Evolutionary conservation across 1,140 invertebrate species (phyloP).

Genomic region (Aphelinus certus): DNA sequence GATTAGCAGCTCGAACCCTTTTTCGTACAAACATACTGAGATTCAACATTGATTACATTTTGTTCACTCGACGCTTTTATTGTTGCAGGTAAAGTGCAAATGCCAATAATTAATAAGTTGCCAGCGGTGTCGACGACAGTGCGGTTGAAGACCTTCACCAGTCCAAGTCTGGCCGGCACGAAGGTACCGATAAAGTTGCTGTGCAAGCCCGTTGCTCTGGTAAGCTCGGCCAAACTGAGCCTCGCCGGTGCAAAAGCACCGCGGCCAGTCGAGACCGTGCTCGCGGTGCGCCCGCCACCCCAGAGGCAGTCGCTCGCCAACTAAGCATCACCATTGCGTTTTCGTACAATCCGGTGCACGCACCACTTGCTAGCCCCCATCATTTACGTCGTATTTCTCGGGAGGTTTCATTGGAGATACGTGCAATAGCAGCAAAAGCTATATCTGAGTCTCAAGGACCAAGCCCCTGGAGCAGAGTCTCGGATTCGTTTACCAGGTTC

Average conservation of each 20-base stretch:
- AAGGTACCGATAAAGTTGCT: constrained; percentile 54
- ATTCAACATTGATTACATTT: no score
- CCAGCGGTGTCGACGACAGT: constrained; percentile 51
- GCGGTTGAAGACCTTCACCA: constrained; percentile 44
- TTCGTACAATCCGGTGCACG: constrained; percentile 45
- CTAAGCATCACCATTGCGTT: constrained; percentile 40
- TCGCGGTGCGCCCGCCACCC: constrained; percentile 57
- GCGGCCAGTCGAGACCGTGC: constrained; percentile 40
- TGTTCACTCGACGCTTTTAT: neutral
- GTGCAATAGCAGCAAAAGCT: no score
- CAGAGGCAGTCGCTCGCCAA: constrained; percentile 58
- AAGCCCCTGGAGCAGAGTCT: no score
- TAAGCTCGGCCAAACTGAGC: constrained; percentile 48
- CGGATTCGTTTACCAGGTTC: neutral
- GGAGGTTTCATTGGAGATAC: no score
- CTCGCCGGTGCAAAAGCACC: constrained; percentile 38
- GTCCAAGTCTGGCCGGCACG: neutral
- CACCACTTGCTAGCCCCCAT: neutral
- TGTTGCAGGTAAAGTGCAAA: constrained; percentile 47
- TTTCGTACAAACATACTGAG: no score
- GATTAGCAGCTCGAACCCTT: no score
- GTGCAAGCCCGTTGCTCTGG: constrained; percentile 55
- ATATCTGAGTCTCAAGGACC: no score
- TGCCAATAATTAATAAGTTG: constrained; percentile 41
- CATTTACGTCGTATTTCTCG: no score